Conservation (phyloP, 2,113 vertebrate species). For the Aphelocoma coerulescens region DNA sequence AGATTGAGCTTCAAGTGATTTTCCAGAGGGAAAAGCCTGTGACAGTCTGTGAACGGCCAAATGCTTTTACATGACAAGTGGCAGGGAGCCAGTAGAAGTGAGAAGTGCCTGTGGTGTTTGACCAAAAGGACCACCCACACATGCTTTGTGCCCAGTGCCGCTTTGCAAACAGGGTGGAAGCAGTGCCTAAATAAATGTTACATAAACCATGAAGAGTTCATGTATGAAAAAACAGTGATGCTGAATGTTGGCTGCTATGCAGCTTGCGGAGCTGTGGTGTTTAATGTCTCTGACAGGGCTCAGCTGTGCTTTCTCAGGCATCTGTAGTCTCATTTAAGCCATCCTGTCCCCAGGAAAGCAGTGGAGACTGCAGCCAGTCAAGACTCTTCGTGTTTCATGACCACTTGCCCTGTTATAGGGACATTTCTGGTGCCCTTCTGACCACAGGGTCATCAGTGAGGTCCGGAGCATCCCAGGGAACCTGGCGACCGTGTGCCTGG, state of each 20-base stretch:
- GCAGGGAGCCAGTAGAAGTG: not conserved
- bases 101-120: not conserved
- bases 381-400: not conserved
- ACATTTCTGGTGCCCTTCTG: not conserved
- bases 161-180: not conserved
- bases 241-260: not conserved
- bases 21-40: not conserved
- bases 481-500: not conserved
- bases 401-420: not conserved
- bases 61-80: not conserved
- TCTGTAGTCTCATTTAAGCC: not conserved
- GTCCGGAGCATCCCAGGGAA: not conserved
- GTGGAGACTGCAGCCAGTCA: not conserved
- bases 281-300: not conserved
- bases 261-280: not conserved
- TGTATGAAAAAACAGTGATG: not conserved
- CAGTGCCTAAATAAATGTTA: not conserved
- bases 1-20: not conserved
- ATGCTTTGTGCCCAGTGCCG: fast-evolving
- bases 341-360: not conserved
- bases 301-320: not conserved
- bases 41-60: not conserved
- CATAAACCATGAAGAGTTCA: not conserved
- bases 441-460: not conserved
- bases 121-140: not conserved